These are phyloP conservation scores for Poecilus cupreus DNA, from an alignment of 2,888 invertebrate genomes.

Conservation along the genomic window DNA sequence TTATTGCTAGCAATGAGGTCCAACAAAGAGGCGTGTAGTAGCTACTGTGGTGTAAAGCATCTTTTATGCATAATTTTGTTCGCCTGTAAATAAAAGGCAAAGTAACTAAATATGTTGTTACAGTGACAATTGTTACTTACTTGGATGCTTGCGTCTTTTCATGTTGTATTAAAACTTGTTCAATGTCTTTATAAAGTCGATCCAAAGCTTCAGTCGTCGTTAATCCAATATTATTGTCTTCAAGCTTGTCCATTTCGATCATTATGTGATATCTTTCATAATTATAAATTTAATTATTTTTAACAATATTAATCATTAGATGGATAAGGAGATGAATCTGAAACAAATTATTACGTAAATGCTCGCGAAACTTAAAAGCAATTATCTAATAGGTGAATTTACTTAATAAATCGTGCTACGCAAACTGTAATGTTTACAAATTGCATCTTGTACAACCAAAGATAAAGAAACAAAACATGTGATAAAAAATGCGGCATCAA, in stretches of 20 bases:
- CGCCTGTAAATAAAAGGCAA: slow-evolving; percentile 69
- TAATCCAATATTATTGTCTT: slow-evolving; percentile 73
- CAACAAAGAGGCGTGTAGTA: slow-evolving; percentile 81
- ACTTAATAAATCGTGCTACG: background rate
- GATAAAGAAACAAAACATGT: background rate
- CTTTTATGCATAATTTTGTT: slow-evolving; percentile 73
- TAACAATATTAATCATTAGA: background rate
- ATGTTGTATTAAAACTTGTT: slow-evolving; percentile 78
- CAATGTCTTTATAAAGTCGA: slow-evolving; percentile 83
- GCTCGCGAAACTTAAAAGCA: background rate
- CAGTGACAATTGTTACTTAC: slow-evolving; percentile 68
- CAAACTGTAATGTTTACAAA: background rate
- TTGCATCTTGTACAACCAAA: background rate
- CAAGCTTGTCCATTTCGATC: slow-evolving; percentile 65
- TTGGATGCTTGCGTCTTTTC: slow-evolving; percentile 75
- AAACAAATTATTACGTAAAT: background rate
- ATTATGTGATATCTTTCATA: slow-evolving; percentile 45
- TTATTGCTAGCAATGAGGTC: slow-evolving; percentile 77
- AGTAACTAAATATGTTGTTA: background rate
- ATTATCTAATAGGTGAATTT: slow-evolving; percentile 2
- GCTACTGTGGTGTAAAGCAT: slow-evolving; percentile 75
- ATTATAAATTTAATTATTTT: background rate
- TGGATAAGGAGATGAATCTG: background rate
- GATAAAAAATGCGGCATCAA: background rate
- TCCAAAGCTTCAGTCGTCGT: slow-evolving; percentile 81